phyloP scores from a whole-genome alignment of 2,888 invertebrate genomes.

The Chymomyza amoena region DNA sequence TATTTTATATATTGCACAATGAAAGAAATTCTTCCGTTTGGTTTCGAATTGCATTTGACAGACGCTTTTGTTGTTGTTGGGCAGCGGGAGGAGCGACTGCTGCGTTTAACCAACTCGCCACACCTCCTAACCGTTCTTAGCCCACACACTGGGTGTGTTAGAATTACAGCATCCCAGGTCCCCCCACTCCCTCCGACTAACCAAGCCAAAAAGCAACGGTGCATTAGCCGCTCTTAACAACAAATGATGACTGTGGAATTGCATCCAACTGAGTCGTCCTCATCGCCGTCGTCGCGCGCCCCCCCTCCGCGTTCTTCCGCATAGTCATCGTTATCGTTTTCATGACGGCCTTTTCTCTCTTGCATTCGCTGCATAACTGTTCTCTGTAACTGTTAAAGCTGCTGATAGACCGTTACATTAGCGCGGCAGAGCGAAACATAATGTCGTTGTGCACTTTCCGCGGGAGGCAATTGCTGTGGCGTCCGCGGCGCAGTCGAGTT shows the following conservation, averaged over 20 bases:
- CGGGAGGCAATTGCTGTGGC: conserved; percentile 56
- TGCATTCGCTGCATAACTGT: conserved; percentile 28
- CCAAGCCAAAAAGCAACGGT: conserved; percentile 32
- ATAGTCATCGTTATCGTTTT: not conserved
- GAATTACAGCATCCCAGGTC: not conserved
- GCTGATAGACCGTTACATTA: conserved; percentile 63
- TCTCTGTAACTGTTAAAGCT: conserved; percentile 45
- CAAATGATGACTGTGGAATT: conserved; percentile 55
- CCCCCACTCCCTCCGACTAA: not conserved
- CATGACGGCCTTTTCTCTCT: not conserved
- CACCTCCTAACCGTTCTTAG: not conserved
- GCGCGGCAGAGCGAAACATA: conserved; percentile 65
- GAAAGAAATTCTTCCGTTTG: conserved; percentile 64
- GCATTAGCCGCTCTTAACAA: conserved; percentile 56
- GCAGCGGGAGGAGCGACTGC: too few relatives aligned
- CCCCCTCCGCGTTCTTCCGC: not conserved
- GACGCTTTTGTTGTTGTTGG: conserved; percentile 52
- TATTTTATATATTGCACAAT: conserved; percentile 52
- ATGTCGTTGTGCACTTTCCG: conserved; percentile 65
- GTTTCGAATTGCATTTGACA: conserved; percentile 61
- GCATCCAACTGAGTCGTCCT: conserved; percentile 45
- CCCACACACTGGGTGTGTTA: not conserved
- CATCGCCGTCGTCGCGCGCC: conserved; percentile 15
- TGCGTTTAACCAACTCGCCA: not conserved
- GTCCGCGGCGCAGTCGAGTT: conserved; percentile 1